Conservation (phyloP, 2,797 vertebrate genomes). For the Cyclura pinguis region DNA sequence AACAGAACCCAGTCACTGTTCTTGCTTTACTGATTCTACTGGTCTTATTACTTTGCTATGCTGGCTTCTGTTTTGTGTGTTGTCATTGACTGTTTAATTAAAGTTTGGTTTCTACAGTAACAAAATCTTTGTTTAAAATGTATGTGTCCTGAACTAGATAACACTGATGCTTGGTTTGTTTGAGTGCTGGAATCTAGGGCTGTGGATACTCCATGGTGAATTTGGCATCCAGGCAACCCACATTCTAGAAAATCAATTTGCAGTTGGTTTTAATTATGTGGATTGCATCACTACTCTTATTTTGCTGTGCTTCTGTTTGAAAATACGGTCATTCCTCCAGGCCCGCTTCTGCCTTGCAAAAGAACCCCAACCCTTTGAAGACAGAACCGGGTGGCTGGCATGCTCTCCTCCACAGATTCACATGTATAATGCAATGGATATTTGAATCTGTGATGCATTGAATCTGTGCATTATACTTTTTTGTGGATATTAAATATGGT, state of each 20-base stretch:
- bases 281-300: not conserved
- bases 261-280: not conserved
- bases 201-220: not conserved
- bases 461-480: too few relatives aligned
- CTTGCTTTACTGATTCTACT: not conserved
- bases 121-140: not conserved
- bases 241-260: not conserved
- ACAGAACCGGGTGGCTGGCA: too few relatives aligned
- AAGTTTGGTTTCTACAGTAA: conserved; percentile 43
- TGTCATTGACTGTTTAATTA: conserved; percentile 64
- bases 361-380: too few relatives aligned
- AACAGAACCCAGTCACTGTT: not conserved
- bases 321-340: not conserved
- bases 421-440: too few relatives aligned
- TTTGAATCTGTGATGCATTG: too few relatives aligned
- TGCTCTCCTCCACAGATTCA: too few relatives aligned
- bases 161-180: not conserved
- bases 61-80: conserved; percentile 49
- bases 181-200: not conserved
- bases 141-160: not conserved
- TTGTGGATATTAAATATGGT: too few relatives aligned
- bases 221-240: not conserved
- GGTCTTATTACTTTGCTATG: conserved; percentile 40
- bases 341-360: too few relatives aligned
- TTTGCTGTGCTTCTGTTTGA: not conserved